These are phyloP conservation scores for Thaleichthys pacificus DNA, from an alignment of 2,797 vertebrate species.

Conservation along the genomic window DNA sequence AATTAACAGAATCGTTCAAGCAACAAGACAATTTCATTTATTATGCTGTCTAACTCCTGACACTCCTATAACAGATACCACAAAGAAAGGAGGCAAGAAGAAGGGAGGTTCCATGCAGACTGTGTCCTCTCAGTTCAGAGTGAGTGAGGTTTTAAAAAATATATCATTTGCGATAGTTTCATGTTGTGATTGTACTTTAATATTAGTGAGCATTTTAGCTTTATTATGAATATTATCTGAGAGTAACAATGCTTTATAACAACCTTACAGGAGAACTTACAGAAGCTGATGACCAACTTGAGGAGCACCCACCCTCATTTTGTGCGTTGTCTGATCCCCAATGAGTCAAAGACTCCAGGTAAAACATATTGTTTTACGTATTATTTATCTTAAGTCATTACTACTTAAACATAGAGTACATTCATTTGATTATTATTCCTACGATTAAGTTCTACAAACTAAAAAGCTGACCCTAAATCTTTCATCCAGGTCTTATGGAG, in stretches of 20 bases:
- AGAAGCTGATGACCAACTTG: conserved; percentile 79
- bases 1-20: no score
- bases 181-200: no score
- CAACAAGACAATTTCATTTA: no score
- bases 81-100: conserved; percentile 85
- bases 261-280: conserved; percentile 73
- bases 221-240: not conserved
- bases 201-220: no score
- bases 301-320: conserved; percentile 80
- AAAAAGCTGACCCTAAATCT: not conserved
- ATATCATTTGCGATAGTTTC: no score
- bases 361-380: conserved; percentile 5
- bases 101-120: conserved; percentile 91
- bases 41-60: conserved; percentile 34
- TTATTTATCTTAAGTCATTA: no score
- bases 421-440: no score
- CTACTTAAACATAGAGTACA: no score
- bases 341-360: conserved; percentile 82
- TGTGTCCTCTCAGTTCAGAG: conserved; percentile 86
- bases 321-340: conserved; percentile 79
- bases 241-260: not conserved
- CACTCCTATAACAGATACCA: not conserved
- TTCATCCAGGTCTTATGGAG: conserved; percentile 57
- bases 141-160: conserved; percentile 45
- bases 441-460: not conserved